Evolutionary conservation across 2,797 vertebrate genomes (phyloP), one percentile per base, ranked within the genome.

Genomic region (Sebastolobus altivelis): DNA sequence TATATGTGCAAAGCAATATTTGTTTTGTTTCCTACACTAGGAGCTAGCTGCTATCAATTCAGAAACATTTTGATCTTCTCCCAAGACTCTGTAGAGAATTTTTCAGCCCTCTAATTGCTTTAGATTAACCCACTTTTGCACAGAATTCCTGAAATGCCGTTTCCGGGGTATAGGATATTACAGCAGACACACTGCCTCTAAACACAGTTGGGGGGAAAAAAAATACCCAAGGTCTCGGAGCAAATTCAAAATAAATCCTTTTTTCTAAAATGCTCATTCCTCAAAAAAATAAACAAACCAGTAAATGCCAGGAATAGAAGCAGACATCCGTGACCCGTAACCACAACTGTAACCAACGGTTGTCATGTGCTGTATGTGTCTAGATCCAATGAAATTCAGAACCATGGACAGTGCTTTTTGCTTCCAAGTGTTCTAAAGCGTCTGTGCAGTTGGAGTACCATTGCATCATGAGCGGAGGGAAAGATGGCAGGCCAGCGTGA

Each of bases 121-220:
- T 90, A 89, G 83, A 91, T 91, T 87, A 91, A 91, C 88, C 87
- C 87, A 93, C 83, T 92, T 92, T 79, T 66, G 80, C 56, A 73
- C 54, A 82, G 65, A 85, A 87, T 93, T 93, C 77, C 82, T 87
- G 68, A 87, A 90, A 86, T 84, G 77, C 63, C 20, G n/a, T 89
- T 87, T 81, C 31, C 13, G 18, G 76, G 52, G 76, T 70, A 29
- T 75, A 68, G 33, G 65, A 65, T 75, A 75, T 65, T 68, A 33
- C 31, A 65, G 56, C 55, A 74, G 55, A 75, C 68, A 69, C 7
- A 43, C 22, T 74, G 63, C 67, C 29, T 76, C 35, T 70, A 13
- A 85, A 74, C 20, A 73, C 27, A 72, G 54, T 33, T 66, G 14
- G 16, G 38, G 2, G 11, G 55, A n/a, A 61, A 29, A 35, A 61